Evolutionary conservation across 2,888 invertebrate species (phyloP), one percentile per base, ranked within the genome.

Genomic region (Orgyia antiqua): DNA sequence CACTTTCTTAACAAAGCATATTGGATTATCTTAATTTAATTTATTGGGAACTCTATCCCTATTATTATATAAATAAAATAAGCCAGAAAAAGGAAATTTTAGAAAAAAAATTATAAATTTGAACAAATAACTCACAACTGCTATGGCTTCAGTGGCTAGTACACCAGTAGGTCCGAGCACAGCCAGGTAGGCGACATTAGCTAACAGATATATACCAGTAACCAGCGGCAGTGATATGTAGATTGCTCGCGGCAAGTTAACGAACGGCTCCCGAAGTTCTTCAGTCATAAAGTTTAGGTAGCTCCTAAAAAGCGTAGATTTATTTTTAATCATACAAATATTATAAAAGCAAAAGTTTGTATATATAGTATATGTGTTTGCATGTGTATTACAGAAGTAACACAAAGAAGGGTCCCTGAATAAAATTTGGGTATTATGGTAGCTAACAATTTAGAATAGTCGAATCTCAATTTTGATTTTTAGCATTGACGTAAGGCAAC

Each of bases 231-330:
- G 72, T 0, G 97, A 97, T 41, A 97, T 91, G 68, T 95, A 96
- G 62, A 97, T 97, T 9, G 97, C 97, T 31, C 95, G 89, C 1
- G 97, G 97, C 11, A 97, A 87, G 80, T 97, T 97, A 55, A 91
- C 90, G 63, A 93, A 95, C 1, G 95, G 96, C 70, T 96, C 90
- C 56, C 90, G 91, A 12, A 97, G 73, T 72, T 97, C 97, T 73
- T 97, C 96, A 2, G 96, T 97, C 92, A 97, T 96, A 67, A 96
- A 96, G 77, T 96, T 97, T 36, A 97, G 78, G 69, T 95, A 96
- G 69, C 93, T 96, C 93, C 92, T 93, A 20, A 2, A 9, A 20
- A 4, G n/a, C n/a, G n/a, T n/a, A n/a, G n/a, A n/a, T n/a, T n/a
- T n/a, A n/a, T n/a, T n/a, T n/a, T n/a, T n/a, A n/a, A n/a, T n/a